Evolutionary conservation across 1,140 invertebrate genomes (phyloP).

Genomic region (Nomia melanderi): DNA sequence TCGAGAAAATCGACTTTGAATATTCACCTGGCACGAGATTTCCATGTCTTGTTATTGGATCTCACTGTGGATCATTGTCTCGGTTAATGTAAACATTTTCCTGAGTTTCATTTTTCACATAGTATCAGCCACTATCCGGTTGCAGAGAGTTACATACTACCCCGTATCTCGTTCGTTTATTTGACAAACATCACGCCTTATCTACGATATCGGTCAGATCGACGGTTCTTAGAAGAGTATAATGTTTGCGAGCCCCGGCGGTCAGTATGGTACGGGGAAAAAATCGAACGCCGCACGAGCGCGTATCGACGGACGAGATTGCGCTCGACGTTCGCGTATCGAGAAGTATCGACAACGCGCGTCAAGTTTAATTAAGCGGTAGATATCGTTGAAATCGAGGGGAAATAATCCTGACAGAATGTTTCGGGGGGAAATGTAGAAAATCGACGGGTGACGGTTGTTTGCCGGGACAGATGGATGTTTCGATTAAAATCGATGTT

Average conservation of each 20-base stretch:
- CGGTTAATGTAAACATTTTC: too few species aligned
- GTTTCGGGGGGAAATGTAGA: not conserved
- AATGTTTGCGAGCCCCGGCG: too few species aligned
- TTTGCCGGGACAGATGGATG: not conserved
- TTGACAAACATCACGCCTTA: slow-evolving; percentile 54
- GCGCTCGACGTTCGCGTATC: not conserved
- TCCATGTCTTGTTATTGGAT: too few species aligned
- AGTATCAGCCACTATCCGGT: too few species aligned
- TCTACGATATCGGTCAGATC: slow-evolving; percentile 7
- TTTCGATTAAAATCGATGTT: not conserved
- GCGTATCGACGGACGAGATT: not conserved
- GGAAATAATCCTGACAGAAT: not conserved
- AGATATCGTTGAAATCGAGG: not conserved
- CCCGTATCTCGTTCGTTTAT: slow-evolving; percentile 58
- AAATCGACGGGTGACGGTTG: too few species aligned
- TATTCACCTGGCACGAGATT: too few species aligned
- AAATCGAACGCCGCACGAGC: not conserved
- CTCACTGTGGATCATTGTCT: too few species aligned
- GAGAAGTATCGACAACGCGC: not conserved
- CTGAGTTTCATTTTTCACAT: too few species aligned
- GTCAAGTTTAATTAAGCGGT: not conserved
- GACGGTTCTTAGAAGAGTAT: not conserved
- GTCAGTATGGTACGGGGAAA: too few species aligned
- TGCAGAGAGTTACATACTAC: too few species aligned
- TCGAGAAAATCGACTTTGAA: too few species aligned